phyloP scores from a whole-genome alignment of 2,888 invertebrate genomes.

The Salticus scenicus region DNA sequence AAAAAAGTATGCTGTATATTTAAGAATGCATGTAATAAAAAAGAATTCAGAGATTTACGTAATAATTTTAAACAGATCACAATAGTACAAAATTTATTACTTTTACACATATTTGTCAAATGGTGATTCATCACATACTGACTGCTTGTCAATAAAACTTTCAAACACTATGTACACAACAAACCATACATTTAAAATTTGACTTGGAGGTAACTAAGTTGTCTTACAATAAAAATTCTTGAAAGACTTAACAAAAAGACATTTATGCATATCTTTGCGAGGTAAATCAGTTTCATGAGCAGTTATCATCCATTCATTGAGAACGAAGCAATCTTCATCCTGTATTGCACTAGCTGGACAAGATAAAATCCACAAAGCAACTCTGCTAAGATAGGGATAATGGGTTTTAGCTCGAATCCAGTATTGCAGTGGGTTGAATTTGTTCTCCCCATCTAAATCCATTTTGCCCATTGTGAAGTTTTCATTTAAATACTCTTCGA shows the following conservation, averaged over 20 bases:
- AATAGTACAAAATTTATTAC: too few species aligned
- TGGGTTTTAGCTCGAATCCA: slow-evolving; percentile 50
- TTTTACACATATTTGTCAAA: too few species aligned
- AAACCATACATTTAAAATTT: too few species aligned
- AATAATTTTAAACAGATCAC: too few species aligned
- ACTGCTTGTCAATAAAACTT: too few species aligned
- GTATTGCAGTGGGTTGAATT: slow-evolving; percentile 63
- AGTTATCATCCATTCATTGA: slow-evolving; percentile 59
- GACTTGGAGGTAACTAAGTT: too few species aligned
- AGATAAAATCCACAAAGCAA: slow-evolving; percentile 56
- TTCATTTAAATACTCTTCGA: slow-evolving; percentile 58
- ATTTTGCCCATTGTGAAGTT: slow-evolving; percentile 51
- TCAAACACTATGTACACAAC: too few species aligned
- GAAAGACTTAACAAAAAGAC: slow-evolving; percentile 55
- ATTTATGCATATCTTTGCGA: slow-evolving; percentile 51
- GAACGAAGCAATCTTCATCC: slow-evolving; percentile 42
- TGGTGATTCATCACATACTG: too few species aligned
- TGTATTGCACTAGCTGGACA: slow-evolving; percentile 63
- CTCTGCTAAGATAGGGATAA: slow-evolving; percentile 52
- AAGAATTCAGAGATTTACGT: too few species aligned
- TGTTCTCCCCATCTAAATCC: slow-evolving; percentile 57
- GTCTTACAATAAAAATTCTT: slow-evolving; percentile 31
- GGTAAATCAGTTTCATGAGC: slow-evolving; percentile 46
- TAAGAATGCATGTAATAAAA: too few species aligned
- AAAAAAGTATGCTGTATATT: too few species aligned